Conservation (phyloP, 2,113 vertebrate genomes). For the Odocoileus hemionus region DNA sequence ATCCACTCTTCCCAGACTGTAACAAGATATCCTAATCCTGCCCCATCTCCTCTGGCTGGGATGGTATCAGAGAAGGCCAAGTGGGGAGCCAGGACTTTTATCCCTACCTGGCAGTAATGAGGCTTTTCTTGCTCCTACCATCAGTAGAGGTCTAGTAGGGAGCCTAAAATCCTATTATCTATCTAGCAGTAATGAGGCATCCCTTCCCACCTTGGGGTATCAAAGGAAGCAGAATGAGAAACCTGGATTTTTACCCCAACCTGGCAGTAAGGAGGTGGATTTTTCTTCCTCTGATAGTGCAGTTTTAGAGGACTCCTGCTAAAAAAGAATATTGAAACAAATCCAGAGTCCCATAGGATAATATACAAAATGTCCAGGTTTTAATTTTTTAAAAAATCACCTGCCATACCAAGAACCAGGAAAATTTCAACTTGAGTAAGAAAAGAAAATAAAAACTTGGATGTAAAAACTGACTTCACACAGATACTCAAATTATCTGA, state of each 20-base stretch:
- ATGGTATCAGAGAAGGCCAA: neutral
- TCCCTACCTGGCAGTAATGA: neutral
- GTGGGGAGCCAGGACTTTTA: neutral
- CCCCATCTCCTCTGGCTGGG: neutral
- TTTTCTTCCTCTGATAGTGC: neutral
- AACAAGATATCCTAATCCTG: neutral
- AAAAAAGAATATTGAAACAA: neutral
- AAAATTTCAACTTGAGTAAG: slow-evolving; percentile 6
- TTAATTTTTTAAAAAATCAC: neutral
- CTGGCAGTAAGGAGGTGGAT: neutral
- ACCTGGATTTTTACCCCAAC: neutral
- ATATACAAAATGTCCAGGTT: neutral
- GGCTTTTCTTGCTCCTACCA: neutral
- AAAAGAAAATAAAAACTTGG: neutral
- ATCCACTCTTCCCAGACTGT: neutral
- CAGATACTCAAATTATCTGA: neutral
- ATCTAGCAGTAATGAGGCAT: neutral
- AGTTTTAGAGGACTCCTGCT: neutral
- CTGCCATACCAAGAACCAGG: neutral
- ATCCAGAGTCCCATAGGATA: neutral
- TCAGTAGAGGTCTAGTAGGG: neutral
- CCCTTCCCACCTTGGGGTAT: neutral
- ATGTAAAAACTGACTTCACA: neutral
- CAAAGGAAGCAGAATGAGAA: neutral
- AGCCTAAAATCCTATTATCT: neutral